Conservation (phyloP, 2,888 invertebrate genomes). For the Netelia inedita region DNA sequence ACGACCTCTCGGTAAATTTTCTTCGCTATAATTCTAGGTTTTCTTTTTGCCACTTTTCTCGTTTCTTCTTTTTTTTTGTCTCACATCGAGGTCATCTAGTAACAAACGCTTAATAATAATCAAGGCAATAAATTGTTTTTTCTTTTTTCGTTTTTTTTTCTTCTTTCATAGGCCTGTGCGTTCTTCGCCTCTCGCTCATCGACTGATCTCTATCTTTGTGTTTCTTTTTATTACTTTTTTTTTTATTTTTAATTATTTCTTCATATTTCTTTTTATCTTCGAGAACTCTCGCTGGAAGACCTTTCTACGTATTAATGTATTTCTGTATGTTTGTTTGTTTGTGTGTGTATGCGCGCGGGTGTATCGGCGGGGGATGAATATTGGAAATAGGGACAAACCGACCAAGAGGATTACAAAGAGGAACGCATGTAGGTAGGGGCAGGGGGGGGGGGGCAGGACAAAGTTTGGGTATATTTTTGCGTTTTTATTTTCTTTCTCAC, state of each 20-base stretch:
- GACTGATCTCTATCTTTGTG: neutral
- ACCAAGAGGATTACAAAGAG: slow-evolving; percentile 40
- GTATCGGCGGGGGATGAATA: no score
- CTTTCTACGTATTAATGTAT: slow-evolving; percentile 59
- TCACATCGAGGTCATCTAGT: slow-evolving; percentile 67
- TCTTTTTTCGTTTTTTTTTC: slow-evolving; percentile 34
- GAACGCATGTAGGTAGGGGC: neutral
- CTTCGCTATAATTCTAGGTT: slow-evolving; percentile 38
- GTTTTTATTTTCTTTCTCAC: slow-evolving; percentile 57
- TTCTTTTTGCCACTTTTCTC: slow-evolving; percentile 20
- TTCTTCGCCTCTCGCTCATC: slow-evolving; percentile 32
- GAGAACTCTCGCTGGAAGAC: slow-evolving; percentile 67
- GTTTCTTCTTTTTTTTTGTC: slow-evolving; percentile 45
- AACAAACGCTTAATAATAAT: slow-evolving; percentile 71
- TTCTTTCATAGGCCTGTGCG: slow-evolving; percentile 53
- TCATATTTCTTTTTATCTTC: slow-evolving; percentile 34
- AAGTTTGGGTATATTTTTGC: slow-evolving; percentile 6
- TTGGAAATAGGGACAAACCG: slow-evolving; percentile 29
- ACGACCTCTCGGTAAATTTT: slow-evolving; percentile 50
- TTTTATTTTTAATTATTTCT: slow-evolving; percentile 14
- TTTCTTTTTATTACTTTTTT: neutral
- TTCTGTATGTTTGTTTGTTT: neutral
- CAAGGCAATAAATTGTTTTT: slow-evolving; percentile 68
- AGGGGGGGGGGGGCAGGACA: no score
- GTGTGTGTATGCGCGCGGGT: neutral